A percentile compares a stretch with the other conserved stretches of the same genome.
These are phyloP conservation scores for Camarhynchus parvulus DNA, from an alignment of 2,113 vertebrate genomes.

Conservation along the genomic window DNA sequence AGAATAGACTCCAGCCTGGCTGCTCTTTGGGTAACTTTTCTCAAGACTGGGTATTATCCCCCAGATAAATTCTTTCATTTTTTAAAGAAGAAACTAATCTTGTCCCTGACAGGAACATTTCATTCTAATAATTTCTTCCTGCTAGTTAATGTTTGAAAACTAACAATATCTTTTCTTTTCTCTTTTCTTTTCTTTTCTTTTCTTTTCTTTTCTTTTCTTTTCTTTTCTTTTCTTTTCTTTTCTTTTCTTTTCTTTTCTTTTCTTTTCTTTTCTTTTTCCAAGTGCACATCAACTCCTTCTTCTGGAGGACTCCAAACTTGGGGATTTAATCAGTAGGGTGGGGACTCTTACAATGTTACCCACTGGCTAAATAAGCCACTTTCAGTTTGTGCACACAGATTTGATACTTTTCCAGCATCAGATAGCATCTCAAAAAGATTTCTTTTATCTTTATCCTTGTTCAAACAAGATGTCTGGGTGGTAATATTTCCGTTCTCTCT, in stretches of 20 bases:
- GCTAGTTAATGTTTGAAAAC: neutral
- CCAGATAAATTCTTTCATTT: neutral
- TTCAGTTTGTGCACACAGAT: neutral
- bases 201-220: neutral
- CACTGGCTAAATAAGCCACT: slow-evolving; percentile 26
- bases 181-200: neutral
- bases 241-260: neutral
- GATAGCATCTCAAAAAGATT: slow-evolving; percentile 18
- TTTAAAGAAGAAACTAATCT: neutral
- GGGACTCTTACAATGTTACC: neutral
- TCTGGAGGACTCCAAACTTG: neutral
- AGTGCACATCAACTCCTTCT: neutral
- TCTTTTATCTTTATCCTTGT: slow-evolving; percentile 54
- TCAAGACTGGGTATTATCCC: neutral
- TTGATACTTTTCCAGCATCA: slow-evolving; percentile 32
- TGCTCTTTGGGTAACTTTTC: neutral
- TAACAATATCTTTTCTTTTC: neutral
- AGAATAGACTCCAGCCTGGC: neutral
- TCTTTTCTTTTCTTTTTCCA: neutral
- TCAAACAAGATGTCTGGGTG: slow-evolving; percentile 48
- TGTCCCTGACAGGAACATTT: neutral
- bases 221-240: no score
- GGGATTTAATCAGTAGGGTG: slow-evolving; percentile 29
- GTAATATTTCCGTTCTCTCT: slow-evolving; percentile 38
- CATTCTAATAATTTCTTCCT: neutral